phyloP scores from a whole-genome alignment of 1,140 invertebrate species.

The Drosophila azteca region DNA sequence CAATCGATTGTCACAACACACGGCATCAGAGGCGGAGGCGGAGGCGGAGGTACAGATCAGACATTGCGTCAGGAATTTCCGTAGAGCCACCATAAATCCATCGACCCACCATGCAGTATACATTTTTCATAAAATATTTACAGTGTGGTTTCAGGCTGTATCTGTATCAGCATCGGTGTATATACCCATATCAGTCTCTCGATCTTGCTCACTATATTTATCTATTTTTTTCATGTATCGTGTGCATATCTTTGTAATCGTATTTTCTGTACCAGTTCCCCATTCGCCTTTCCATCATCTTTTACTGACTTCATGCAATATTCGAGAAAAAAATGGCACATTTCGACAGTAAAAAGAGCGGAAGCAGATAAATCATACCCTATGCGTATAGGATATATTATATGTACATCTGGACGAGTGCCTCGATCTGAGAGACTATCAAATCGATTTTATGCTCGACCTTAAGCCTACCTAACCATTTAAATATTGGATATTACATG shows the following conservation, averaged over 20 bases:
- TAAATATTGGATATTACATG: no score
- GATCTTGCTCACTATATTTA: conserved; percentile 28
- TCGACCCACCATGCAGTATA: conserved; percentile 23
- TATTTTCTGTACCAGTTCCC: no score
- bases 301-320: not conserved
- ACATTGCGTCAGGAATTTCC: not conserved
- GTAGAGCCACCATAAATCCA: no score
- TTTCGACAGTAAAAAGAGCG: no score
- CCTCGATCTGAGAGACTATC: no score
- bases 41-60: not conserved
- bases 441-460: no score
- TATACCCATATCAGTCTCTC: no score
- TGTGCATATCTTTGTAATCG: conserved; percentile 9
- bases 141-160: conserved; percentile 23
- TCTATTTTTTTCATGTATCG: conserved; percentile 16
- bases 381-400: no score
- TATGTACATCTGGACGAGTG: no score
- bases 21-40: not conserved
- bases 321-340: no score
- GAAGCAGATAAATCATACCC: no score
- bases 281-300: not conserved
- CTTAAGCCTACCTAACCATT: no score
- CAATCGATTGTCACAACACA: conserved; percentile 62
- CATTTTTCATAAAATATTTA: conserved; percentile 64
- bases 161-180: not conserved